These are phyloP conservation scores for Penaeus indicus DNA, from an alignment of 1,140 invertebrate genomes.

Conservation along the genomic window DNA sequence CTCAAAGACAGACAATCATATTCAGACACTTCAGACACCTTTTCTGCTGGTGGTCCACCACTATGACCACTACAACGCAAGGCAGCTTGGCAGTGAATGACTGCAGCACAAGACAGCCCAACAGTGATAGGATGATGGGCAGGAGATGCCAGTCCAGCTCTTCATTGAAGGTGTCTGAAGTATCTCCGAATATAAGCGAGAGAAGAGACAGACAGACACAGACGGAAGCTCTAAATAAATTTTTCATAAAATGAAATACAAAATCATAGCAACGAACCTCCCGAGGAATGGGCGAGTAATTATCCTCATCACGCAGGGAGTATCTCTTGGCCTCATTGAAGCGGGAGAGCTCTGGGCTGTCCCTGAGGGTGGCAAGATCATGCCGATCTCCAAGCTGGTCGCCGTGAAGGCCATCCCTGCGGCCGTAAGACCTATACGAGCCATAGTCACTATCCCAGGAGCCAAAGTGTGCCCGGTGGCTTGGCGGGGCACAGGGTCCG, in stretches of 20 bases:
- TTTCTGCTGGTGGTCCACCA: too few species aligned
- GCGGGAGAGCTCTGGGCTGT: constrained; percentile 47
- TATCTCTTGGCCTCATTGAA: constrained; percentile 55
- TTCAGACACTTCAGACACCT: too few species aligned
- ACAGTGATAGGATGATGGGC: too few species aligned
- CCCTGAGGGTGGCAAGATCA: neutral
- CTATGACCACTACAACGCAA: too few species aligned
- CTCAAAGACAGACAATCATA: too few species aligned
- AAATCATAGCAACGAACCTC: constrained; percentile 9
- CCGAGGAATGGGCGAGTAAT: constrained; percentile 32
- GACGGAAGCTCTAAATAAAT: too few species aligned
- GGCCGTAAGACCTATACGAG: constrained; percentile 11
- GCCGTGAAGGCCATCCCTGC: constrained; percentile 27
- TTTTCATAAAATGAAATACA: neutral
- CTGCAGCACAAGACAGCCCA: too few species aligned
- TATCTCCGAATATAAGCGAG: too few species aligned
- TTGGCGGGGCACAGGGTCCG: constrained; percentile 50
- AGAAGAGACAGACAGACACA: too few species aligned
- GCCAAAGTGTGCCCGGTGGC: constrained; percentile 45
- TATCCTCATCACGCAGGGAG: constrained; percentile 28
- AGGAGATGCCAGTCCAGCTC: too few species aligned
- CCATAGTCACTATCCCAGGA: neutral
- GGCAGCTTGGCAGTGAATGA: too few species aligned
- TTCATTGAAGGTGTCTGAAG: too few species aligned
- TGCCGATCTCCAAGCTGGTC: neutral